These are phyloP conservation scores for Amphiura filiformis DNA, from an alignment of 35 echinoderm and acorn worm species.

Conservation along the genomic window DNA sequence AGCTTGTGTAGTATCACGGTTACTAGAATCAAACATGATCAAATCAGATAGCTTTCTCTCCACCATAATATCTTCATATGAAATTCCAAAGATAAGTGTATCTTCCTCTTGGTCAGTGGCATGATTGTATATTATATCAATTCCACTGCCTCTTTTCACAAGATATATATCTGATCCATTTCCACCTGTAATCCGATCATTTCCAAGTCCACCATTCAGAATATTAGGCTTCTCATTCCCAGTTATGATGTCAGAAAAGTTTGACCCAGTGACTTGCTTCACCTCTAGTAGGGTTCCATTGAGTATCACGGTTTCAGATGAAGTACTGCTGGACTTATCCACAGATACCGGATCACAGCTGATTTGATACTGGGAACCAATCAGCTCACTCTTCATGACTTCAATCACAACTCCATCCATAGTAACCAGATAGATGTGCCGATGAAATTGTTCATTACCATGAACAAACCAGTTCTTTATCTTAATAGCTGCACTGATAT, in stretches of 20 bases:
- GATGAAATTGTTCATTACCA: slow-evolving; percentile 25
- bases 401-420: too few species aligned
- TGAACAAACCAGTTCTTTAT: slow-evolving; percentile 39
- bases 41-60: too few species aligned
- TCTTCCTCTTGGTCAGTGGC: slow-evolving; percentile 28
- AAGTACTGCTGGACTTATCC: too few species aligned
- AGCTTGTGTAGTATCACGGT: not conserved
- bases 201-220: slow-evolving; percentile 28
- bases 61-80: too few species aligned
- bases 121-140: slow-evolving; percentile 27
- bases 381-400: too few species aligned
- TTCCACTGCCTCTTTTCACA: slow-evolving; percentile 12
- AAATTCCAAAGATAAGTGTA: too few species aligned
- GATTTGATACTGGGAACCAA: too few species aligned
- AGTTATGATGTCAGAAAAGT: slow-evolving; percentile 33
- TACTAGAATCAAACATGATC: too few species aligned
- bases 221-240: slow-evolving; percentile 23
- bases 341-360: too few species aligned
- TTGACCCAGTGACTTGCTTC: slow-evolving; percentile 40
- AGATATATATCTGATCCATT: slow-evolving; percentile 37
- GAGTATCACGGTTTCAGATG: too few species aligned
- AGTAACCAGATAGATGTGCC: too few species aligned
- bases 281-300: slow-evolving; percentile 17
- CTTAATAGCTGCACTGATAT: slow-evolving; percentile 16
- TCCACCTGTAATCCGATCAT: slow-evolving; percentile 27